A percentile compares a stretch with the other conserved stretches of the same genome.
phyloP scores from a whole-genome alignment of 2,888 invertebrate genomes.

The Hirudinaria manillensis region DNA sequence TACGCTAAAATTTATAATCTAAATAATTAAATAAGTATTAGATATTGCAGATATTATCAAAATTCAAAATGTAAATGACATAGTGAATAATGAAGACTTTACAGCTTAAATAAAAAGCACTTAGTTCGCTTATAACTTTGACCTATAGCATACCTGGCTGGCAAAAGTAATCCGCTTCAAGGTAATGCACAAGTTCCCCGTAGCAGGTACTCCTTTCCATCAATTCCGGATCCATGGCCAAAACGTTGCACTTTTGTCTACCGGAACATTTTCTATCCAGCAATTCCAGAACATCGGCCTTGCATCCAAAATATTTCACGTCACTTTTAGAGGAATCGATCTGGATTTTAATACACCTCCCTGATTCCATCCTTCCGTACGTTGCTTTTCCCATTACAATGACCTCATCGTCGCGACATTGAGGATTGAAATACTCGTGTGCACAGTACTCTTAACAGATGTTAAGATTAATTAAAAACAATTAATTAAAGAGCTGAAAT shows the following conservation, averaged over 20 bases:
- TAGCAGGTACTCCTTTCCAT: constrained; percentile 17
- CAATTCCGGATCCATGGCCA: not conserved
- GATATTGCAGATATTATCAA: too few relatives aligned
- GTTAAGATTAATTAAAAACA: not conserved
- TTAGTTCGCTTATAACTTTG: too few relatives aligned
- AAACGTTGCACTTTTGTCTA: constrained; percentile 16
- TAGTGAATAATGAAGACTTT: too few relatives aligned
- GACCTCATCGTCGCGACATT: constrained; percentile 21
- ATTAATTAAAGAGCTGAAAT: too few relatives aligned
- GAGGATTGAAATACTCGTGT: constrained; percentile 12
- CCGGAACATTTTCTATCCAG: constrained; percentile 27
- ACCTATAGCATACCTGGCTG: constrained; percentile 1
- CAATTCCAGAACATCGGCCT: constrained; percentile 20
- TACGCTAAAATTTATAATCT: too few relatives aligned
- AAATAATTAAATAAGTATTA: too few relatives aligned
- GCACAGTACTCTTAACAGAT: constrained; percentile 3
- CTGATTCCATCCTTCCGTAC: constrained; percentile 27
- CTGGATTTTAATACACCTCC: constrained; percentile 13
- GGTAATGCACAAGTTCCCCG: constrained; percentile 19
- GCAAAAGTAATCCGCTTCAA: constrained; percentile 27
- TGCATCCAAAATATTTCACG: constrained; percentile 17
- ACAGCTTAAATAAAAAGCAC: too few relatives aligned
- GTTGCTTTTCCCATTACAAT: constrained; percentile 16
- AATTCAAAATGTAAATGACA: too few relatives aligned
- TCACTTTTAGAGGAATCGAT: not conserved